Percentiles rank a stretch among this genome's conserved stretches.
These are phyloP conservation scores for Drosophila pallidifrons DNA, from an alignment of 1,140 invertebrate species.

Conservation along the genomic window DNA sequence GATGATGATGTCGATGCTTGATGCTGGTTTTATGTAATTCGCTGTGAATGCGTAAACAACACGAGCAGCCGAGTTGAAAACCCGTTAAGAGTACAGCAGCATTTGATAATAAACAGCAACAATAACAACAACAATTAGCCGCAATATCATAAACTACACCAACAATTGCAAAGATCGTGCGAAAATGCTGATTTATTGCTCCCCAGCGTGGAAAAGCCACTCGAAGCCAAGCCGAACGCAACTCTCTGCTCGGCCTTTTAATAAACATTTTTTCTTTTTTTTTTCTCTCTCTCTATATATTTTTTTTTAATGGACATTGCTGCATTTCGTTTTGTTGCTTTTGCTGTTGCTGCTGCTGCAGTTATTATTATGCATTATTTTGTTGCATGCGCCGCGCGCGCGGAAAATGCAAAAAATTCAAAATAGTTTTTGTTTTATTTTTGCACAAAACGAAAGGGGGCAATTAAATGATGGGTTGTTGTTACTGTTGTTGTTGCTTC, in stretches of 20 bases:
- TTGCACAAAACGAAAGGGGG: constrained; percentile 9
- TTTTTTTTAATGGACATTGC: neutral
- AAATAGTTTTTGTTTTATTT: constrained; percentile 7
- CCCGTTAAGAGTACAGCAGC: constrained; percentile 23
- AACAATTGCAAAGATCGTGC: constrained; percentile 41
- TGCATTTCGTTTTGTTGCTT: constrained; percentile 2
- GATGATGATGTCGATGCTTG: neutral
- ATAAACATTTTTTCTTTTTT: constrained; percentile 5
- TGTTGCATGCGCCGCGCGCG: neutral
- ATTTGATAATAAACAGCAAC: neutral
- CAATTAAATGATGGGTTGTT: constrained; percentile 20
- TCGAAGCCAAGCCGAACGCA: constrained; percentile 1
- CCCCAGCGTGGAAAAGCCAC: constrained; percentile 5
- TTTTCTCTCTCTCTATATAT: too few relatives aligned
- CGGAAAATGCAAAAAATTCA: constrained; percentile 8
- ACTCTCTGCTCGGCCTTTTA: neutral
- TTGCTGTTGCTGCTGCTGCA: neutral
- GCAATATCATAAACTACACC: constrained; percentile 38
- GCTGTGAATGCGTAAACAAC: constrained; percentile 20
- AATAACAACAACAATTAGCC: constrained; percentile 26
- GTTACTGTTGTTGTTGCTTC: neutral
- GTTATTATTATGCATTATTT: constrained; percentile 13
- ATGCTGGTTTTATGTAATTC: constrained; percentile 17
- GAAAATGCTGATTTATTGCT: constrained; percentile 40
- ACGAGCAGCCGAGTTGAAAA: constrained; percentile 5